These are phyloP conservation scores for Amphimallon solstitiale DNA, from an alignment of 2,888 invertebrate species.

Conservation along the genomic window DNA sequence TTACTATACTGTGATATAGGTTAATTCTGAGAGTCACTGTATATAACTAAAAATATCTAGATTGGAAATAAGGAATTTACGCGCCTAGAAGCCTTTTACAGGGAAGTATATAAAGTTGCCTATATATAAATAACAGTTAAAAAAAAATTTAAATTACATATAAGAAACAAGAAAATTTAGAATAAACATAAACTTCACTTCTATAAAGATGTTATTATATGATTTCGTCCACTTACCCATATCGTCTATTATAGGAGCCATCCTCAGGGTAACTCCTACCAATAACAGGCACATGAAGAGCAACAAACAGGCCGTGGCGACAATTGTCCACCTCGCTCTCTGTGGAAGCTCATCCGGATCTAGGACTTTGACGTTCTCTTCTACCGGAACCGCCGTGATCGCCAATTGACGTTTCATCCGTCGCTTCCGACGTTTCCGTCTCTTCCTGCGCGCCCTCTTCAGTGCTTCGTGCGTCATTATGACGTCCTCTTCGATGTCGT, in stretches of 20 bases:
- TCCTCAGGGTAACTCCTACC: slow-evolving; percentile 89
- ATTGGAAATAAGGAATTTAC: too few species aligned
- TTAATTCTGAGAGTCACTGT: too few species aligned
- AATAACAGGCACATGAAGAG: slow-evolving; percentile 89
- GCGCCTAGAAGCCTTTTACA: too few species aligned
- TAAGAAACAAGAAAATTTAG: too few species aligned
- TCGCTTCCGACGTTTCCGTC: slow-evolving; percentile 58
- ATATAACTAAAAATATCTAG: too few species aligned
- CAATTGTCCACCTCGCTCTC: slow-evolving; percentile 89
- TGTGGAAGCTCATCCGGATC: slow-evolving; percentile 86
- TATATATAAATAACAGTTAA: too few species aligned
- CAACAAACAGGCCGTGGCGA: slow-evolving; percentile 88
- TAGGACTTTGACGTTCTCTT: slow-evolving; percentile 66
- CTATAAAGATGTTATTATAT: background rate
- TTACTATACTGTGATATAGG: too few species aligned
- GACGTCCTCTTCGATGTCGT: slow-evolving; percentile 58
- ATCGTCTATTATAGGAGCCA: slow-evolving; percentile 95
- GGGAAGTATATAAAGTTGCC: too few species aligned
- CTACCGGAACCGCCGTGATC: slow-evolving; percentile 53
- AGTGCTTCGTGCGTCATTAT: slow-evolving; percentile 57
- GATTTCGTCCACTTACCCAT: slow-evolving; percentile 79
- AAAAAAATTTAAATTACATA: too few species aligned
- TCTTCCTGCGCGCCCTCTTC: slow-evolving; percentile 56
- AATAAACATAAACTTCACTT: too few species aligned
- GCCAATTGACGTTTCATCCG: slow-evolving; percentile 50